Percentiles rank a stretch among this genome's conserved stretches.
Evolutionary conservation across 2,888 invertebrate genomes (phyloP).

Genomic region (Polydrusus cervinus): DNA sequence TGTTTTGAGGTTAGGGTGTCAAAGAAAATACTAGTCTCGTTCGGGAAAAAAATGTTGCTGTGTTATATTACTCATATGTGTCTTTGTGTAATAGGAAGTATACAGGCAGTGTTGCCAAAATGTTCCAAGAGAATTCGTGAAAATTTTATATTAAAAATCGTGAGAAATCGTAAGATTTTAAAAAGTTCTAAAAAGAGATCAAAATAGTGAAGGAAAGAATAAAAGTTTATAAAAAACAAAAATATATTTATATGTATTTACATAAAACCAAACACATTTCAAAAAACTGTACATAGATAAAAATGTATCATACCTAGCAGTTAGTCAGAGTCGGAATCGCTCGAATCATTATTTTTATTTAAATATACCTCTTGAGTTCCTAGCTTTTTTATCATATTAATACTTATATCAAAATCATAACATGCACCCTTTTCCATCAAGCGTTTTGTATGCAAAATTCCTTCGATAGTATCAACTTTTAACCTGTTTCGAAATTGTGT

Average conservation of each 20-base stretch:
- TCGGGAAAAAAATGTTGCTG: constrained; percentile 10
- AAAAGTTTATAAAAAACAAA: background rate
- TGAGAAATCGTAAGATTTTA: background rate
- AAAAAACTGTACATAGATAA: background rate
- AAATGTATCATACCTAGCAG: background rate
- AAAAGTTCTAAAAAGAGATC: background rate
- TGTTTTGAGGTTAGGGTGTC: constrained; percentile 6
- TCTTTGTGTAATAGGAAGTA: constrained; percentile 4
- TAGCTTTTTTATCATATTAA: constrained; percentile 15
- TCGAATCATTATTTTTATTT: constrained; percentile 15
- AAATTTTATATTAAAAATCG: background rate
- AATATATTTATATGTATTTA: background rate
- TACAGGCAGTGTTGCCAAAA: background rate
- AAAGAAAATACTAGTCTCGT: constrained; percentile 1
- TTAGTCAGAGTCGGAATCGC: constrained; percentile 19
- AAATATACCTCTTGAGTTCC: constrained; percentile 16
- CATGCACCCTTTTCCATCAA: constrained; percentile 4
- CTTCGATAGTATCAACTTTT: background rate
- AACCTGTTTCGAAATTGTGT: too few species aligned
- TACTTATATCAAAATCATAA: constrained; percentile 16
- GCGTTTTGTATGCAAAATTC: constrained; percentile 26
- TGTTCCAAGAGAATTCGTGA: constrained; percentile 1
- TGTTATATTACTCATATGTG: constrained; percentile 4
- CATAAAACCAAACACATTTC: background rate
- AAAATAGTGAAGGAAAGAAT: constrained; percentile 1